Base-by-base conservation (phyloP, 2,888 invertebrate genomes). In the Syritta pipiens region DNA sequence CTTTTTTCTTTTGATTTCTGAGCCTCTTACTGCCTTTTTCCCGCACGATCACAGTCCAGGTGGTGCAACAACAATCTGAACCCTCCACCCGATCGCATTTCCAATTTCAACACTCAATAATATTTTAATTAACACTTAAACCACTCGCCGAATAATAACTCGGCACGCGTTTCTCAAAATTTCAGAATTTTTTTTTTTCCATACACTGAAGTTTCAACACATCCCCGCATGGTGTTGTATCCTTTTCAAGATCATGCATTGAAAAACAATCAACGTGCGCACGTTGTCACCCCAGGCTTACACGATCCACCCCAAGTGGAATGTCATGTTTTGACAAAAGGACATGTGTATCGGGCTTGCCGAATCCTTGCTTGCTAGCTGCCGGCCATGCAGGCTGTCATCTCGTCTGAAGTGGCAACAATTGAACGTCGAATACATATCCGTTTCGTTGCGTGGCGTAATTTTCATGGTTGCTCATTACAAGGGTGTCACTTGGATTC, bases 81-180 rank as follows among this genome's bases (percentile, higher is more conserved):
- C n/a, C n/a, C n/a, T n/a, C n/a, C n/a, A n/a, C n/a, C n/a, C n/a
- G n/a, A n/a, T 40, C 37, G 4, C n/a, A 37, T 37, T 63, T 26
- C 40, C 35, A 17, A 40, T 60, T 77, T 72, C 72, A 68, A 67
- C 74, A 74, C 79, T 79, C 60, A 60, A 62, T 63, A 67, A 67
- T 40, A 62, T 74, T 79, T 74, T 74, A 74, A 79, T 79, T 79
- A 79, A 74, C 79, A 74, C 79, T 74, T 60, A 48, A 53, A 35
- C n/a, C 60, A 60, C 60, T 20, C 40, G 22, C 22, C 22, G 7
- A 62, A 74, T 62, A 74, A 77, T 77, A 57, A 28, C 82, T 71
- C 82, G 83, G 83, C 83, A 85, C 86, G 85, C 83, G 86, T 86
- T 85, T 9, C 3, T 85, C 37, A 83, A 17, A 72, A 62, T 32